Evolutionary conservation across 2,888 invertebrate species (phyloP).

Genomic region (Aspidiotus destructor): DNA sequence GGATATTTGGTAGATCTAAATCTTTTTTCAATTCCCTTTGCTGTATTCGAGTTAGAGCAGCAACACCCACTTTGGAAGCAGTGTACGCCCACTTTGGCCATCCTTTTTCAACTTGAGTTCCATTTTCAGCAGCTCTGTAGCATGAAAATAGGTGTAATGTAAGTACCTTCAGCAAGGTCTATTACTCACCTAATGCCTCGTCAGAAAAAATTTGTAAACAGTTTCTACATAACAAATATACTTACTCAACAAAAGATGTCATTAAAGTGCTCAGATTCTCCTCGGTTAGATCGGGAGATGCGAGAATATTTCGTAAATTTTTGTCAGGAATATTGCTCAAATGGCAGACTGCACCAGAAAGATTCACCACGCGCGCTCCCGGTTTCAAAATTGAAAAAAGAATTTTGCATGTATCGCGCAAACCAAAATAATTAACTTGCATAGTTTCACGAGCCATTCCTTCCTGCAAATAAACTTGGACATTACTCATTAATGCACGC

Average conservation of each 20-base stretch:
- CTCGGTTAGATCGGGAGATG: constrained; percentile 38
- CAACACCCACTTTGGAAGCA: constrained; percentile 64
- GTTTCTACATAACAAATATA: not conserved
- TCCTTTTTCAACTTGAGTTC: constrained; percentile 43
- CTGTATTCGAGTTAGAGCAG: constrained; percentile 57
- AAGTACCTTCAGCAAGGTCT: not conserved
- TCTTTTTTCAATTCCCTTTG: constrained; percentile 48
- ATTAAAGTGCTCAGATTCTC: constrained; percentile 38
- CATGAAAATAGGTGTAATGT: not conserved
- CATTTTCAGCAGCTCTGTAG: constrained; percentile 41
- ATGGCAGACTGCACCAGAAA: constrained; percentile 61
- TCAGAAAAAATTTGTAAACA: not conserved
- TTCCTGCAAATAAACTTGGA: constrained; percentile 38
- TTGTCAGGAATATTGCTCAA: constrained; percentile 52
- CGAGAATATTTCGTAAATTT: constrained; percentile 45
- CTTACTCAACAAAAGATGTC: constrained; percentile 33
- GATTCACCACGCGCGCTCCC: constrained; percentile 63
- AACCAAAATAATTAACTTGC: constrained; percentile 58
- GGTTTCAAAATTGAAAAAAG: constrained; percentile 61
- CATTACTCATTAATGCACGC: no score
- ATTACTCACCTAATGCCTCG: not conserved
- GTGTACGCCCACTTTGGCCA: constrained; percentile 58
- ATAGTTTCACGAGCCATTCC: constrained; percentile 58
- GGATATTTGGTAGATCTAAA: constrained; percentile 49
- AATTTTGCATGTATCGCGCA: constrained; percentile 54